Evolutionary conservation across 1,140 invertebrate species (phyloP).

Genomic region (Drosophila nikananu): DNA sequence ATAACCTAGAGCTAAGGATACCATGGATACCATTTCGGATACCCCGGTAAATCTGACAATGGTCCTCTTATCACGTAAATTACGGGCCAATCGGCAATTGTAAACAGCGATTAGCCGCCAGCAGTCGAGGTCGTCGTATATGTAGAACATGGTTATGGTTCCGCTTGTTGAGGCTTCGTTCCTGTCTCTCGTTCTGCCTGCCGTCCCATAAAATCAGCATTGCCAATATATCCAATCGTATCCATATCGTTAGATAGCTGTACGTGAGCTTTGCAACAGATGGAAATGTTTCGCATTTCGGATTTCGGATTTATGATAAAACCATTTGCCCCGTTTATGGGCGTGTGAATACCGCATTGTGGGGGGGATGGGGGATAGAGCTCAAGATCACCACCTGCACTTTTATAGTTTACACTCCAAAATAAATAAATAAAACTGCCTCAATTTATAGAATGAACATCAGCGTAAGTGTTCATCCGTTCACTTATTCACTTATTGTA

Average conservation of each 20-base stretch:
- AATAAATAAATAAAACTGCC: background rate
- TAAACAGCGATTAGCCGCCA: constrained; percentile 57
- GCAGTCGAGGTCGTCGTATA: constrained; percentile 33
- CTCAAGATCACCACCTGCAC: background rate
- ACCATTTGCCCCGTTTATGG: constrained; percentile 20
- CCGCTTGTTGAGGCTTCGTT: background rate
- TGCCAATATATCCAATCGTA: constrained; percentile 28
- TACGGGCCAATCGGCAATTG: constrained; percentile 57
- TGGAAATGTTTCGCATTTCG: constrained; percentile 34
- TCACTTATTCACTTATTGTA: background rate
- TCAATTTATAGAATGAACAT: background rate
- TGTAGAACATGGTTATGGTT: constrained; percentile 61
- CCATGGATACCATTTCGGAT: background rate
- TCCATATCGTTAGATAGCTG: constrained; percentile 16
- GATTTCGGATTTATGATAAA: constrained; percentile 24
- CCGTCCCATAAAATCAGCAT: constrained; percentile 52
- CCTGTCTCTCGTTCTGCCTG: background rate
- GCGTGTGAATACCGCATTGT: background rate
- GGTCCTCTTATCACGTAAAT: constrained; percentile 41
- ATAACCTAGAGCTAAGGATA: background rate
- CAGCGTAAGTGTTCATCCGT: background rate
- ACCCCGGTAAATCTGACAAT: constrained; percentile 6
- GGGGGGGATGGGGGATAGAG: background rate
- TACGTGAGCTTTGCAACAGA: constrained; percentile 22
- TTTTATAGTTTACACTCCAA: background rate